Base-by-base conservation (phyloP, 2,888 invertebrate species). In the Himalopsyche anomala region DNA sequence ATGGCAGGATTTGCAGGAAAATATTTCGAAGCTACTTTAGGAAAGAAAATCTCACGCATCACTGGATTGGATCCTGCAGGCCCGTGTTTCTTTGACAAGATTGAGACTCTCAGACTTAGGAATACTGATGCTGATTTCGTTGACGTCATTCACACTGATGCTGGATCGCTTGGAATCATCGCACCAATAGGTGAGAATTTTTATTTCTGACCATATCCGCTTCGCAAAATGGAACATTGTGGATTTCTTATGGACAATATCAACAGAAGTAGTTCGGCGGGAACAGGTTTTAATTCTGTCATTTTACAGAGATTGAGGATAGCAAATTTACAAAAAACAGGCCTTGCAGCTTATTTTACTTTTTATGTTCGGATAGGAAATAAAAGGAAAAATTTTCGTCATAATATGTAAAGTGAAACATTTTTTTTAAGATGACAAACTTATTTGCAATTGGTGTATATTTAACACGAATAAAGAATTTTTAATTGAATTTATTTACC, bases 1-100 rank as follows among this genome's bases (percentile, higher is more conserved):
- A 86, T 86, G 56, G 74, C 84, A 15, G 86, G 86, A 80, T 81
- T 84, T 74, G 81, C 86, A 3, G 86, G 86, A 4, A 86, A 86
- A 42, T 51, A 38, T 42, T 86, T 86, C 38, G 3, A 84, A 4
- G 40, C 36, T 42, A 17, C 54, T n/a, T 84, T 81, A 55, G 89
- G 89, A 11, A 17, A 15, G 4, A 86, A 42, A 17, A 69, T 86
- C 42, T 17, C 15, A 2, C 80, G 74, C n/a, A 86, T 86, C 15
- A 84, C 84, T 6, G 86, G 74, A 5, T 56, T 86, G 62, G 86
- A 86, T 80, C 83, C 83, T 1, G 83, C 86, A 0, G 84, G 88
- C 55, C 89, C 81, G 11, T 81, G 62, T 36, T 86, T 86, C 62
- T 62, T 86, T 19, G 81, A 86, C 1, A 9, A 40, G 15, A 38